These are phyloP conservation scores for Corbicula japonica DNA, from an alignment of 2,888 invertebrate genomes.

Conservation along the genomic window DNA sequence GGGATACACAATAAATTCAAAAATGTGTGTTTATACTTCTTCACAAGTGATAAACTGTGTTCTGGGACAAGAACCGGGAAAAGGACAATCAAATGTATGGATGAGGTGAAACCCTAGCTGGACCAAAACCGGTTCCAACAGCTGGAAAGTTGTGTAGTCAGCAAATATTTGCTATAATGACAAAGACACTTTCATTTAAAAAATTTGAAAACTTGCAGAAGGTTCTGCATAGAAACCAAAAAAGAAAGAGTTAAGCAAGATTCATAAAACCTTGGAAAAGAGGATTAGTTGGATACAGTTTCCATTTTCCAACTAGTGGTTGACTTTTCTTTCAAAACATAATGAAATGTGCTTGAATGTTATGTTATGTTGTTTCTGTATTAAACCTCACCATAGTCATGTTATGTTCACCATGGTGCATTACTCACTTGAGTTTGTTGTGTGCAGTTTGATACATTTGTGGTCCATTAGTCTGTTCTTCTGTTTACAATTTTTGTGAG, in stretches of 20 bases:
- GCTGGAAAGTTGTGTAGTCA: slow-evolving; percentile 4
- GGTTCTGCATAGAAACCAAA: background rate
- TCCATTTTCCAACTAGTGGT: background rate
- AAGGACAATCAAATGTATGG: no score
- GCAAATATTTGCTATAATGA: background rate
- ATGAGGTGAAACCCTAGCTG: slow-evolving; percentile 39
- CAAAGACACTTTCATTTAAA: slow-evolving; percentile 3
- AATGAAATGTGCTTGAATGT: background rate
- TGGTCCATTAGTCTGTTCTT: background rate
- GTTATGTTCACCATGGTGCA: slow-evolving; percentile 1
- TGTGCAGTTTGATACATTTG: background rate
- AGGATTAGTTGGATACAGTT: background rate
- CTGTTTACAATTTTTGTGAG: background rate
- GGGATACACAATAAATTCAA: slow-evolving; percentile 26
- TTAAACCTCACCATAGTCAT: no score
- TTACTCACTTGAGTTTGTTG: background rate
- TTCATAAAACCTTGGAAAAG: background rate
- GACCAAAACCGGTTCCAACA: background rate
- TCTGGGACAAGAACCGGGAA: no score
- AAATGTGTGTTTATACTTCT: slow-evolving; percentile 20
- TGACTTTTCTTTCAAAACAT: background rate
- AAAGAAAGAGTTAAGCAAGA: background rate
- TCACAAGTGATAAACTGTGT: no score
- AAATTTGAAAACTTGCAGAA: background rate
- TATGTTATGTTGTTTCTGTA: background rate